A percentile compares a stretch with the other conserved stretches of the same genome.
These are phyloP conservation scores for Argentina silus DNA, from an alignment of 2,797 vertebrate genomes.

Conservation along the genomic window DNA sequence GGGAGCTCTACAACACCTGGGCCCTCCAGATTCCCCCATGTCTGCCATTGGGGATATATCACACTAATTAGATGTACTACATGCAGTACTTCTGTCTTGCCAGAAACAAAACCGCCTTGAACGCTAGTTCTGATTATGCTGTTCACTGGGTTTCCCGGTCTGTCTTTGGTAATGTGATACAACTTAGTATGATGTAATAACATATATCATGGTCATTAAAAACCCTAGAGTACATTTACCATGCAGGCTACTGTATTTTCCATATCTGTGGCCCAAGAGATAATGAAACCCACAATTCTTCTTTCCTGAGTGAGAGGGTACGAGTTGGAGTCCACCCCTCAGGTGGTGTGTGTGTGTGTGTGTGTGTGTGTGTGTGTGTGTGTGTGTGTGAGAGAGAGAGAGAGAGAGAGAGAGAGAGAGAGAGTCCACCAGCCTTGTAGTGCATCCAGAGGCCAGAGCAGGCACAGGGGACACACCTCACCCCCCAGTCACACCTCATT, in stretches of 20 bases:
- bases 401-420: too few relatives aligned
- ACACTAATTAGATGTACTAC: not conserved
- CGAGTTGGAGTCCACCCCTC: too few relatives aligned
- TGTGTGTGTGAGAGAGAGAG: too few relatives aligned
- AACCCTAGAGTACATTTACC: too few relatives aligned
- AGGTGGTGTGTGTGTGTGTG: too few relatives aligned
- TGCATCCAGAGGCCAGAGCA: not conserved
- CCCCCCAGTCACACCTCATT: slow-evolving; percentile 36
- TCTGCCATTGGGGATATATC: not conserved
- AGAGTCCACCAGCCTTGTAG: not conserved
- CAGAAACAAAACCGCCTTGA: not conserved
- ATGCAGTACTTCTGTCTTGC: not conserved
- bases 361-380: too few relatives aligned
- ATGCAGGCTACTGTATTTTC: too few relatives aligned
- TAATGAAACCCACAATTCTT: too few relatives aligned
- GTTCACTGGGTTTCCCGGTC: not conserved
- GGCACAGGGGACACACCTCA: slow-evolving; percentile 25
- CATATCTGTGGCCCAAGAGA: too few relatives aligned
- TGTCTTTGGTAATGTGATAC: not conserved
- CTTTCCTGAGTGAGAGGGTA: too few relatives aligned
- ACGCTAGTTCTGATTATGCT: not conserved
- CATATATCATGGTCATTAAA: too few relatives aligned
- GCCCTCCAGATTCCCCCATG: not conserved
- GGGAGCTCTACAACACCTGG: not conserved
- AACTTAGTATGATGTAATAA: too few relatives aligned